Evolutionary conservation across 2,888 invertebrate genomes (phyloP), one percentile per base, ranked within the genome.

Genomic region (Lasioglossum zephyrum): DNA sequence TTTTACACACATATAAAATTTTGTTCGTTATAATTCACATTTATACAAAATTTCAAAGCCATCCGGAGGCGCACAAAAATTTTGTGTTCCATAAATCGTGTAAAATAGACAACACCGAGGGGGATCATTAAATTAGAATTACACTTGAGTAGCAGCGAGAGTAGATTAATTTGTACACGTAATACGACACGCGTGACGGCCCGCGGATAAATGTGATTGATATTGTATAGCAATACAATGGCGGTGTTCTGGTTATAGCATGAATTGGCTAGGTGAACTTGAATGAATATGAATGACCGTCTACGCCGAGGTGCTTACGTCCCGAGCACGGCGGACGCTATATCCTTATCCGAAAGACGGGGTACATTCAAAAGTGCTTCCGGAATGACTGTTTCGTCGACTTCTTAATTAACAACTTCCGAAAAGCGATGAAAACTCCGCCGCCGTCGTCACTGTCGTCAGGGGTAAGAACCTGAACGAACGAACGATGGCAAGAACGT

Each of bases 391-490:
- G 86, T 91, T 87, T 90, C 90, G 88, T 82, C 89, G 89, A 82
- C 84, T 91, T 91, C 89, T 91, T 89, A 91, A 91, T 91, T 91
- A 91, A 91, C 91, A 89, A 91, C 86, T 90, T 91, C 86, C 85
- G 89, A 88, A 91, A 90, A 91, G 88, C 78, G 88, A 89, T 84
- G 91, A 89, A 87, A 91, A 85, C 80, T 78, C 70, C 49, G 77
- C 39, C 60, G 44, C 39, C 41, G 66, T 9, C 63, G 31, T 63
- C 63, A 31, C 36, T 31, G 31, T 31, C 63, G 63, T 5, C 26
- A 2, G 76, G 79, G 69, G 72, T 66, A 49, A 44, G 82, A 72
- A 72, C 63, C 13, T 49, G 77, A 69, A 31, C 39, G 77, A 63
- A 66, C 87, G 82, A 53, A 53, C 53, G 53, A 53, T 86, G 57